Conservation (phyloP, 2,113 vertebrate genomes). For the Burhinus bistriatus region DNA sequence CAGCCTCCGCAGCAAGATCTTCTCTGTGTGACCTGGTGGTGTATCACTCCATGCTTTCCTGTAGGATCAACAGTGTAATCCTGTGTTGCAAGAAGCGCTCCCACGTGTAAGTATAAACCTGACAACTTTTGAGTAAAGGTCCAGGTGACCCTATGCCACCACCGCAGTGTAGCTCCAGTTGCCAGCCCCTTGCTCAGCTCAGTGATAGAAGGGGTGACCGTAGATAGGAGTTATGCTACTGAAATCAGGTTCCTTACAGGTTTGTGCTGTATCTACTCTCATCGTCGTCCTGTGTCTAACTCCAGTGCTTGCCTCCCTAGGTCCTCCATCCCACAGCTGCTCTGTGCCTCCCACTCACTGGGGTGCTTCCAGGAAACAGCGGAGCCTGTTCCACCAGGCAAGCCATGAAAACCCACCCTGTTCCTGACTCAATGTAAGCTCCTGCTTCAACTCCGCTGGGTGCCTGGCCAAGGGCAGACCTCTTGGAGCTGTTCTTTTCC, state of each 20-base stretch:
- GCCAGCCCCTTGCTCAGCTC: neutral
- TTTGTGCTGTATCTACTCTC: neutral
- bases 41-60: accelerated
- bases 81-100: neutral
- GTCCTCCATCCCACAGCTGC: neutral
- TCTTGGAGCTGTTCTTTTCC: neutral
- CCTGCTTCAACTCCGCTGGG: neutral
- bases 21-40: neutral
- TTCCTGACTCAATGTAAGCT: neutral
- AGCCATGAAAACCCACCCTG: neutral
- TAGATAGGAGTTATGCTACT: neutral
- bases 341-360: neutral
- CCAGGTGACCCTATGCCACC: neutral
- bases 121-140: neutral
- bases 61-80: neutral
- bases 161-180: neutral
- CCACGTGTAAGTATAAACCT: neutral
- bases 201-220: neutral
- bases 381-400: neutral
- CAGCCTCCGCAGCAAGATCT: neutral
- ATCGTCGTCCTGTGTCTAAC: neutral
- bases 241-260: neutral
- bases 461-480: neutral
- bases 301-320: neutral
- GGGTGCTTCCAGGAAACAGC: neutral